Conservation (phyloP, 2,797 vertebrate genomes). For the Schizothorax lantsangensis region DNA sequence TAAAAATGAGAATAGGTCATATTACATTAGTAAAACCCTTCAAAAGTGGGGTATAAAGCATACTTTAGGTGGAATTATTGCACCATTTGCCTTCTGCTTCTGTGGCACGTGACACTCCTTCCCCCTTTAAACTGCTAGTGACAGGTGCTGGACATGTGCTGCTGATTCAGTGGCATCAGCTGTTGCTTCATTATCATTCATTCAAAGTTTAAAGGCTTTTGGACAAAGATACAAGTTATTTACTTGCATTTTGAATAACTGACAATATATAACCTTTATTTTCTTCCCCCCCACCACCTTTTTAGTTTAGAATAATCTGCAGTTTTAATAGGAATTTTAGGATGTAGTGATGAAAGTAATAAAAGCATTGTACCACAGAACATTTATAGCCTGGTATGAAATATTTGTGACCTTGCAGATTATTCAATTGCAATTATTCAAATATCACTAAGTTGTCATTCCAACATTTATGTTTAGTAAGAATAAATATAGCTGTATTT, state of each 20-base stretch:
- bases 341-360: not conserved
- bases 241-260: not conserved
- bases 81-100: not conserved
- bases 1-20: not conserved
- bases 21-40: not conserved
- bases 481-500: not conserved
- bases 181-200: not conserved
- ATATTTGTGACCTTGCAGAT: not conserved
- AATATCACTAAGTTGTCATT: not conserved
- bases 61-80: not conserved
- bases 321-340: not conserved
- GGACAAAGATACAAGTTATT: not conserved
- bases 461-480: no score
- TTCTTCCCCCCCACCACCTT: not conserved
- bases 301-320: not conserved
- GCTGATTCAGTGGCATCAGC: constrained; percentile 43
- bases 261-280: not conserved
- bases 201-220: not conserved
- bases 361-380: not conserved
- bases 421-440: not conserved
- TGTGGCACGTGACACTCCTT: constrained; percentile 51
- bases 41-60: not conserved
- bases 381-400: not conserved
- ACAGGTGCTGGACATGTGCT: constrained; percentile 71
- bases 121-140: constrained; percentile 64